Evolutionary conservation across 2,888 invertebrate species (phyloP).

Genomic region (Cryptus viduatorius): DNA sequence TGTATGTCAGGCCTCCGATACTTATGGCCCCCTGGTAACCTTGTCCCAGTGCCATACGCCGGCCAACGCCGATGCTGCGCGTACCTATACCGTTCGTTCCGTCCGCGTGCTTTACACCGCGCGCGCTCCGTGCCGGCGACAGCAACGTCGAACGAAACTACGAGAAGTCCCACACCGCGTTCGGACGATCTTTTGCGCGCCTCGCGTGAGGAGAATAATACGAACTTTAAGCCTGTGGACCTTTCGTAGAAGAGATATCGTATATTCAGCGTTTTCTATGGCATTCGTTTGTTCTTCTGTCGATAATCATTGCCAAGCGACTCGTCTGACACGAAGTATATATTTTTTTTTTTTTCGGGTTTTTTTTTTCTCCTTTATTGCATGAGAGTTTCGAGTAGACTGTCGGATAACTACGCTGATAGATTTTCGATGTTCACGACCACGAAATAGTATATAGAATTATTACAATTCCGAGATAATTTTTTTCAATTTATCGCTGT

Average conservation of each 20-base stretch:
- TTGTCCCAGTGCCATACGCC: slow-evolving; percentile 82
- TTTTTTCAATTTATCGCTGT: too few species aligned
- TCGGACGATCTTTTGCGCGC: not conserved
- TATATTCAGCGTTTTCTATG: too few species aligned
- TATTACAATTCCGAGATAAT: too few species aligned
- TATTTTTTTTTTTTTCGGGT: too few species aligned
- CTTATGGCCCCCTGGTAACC: slow-evolving; percentile 83
- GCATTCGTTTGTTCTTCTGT: too few species aligned
- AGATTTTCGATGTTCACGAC: too few species aligned
- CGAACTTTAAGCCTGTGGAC: not conserved
- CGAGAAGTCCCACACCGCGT: slow-evolving; percentile 1
- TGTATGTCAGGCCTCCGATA: slow-evolving; percentile 80
- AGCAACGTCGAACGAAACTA: slow-evolving; percentile 27
- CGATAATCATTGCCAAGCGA: too few species aligned
- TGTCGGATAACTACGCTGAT: too few species aligned
- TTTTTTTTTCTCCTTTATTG: too few species aligned
- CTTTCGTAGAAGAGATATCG: not conserved
- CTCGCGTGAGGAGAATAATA: slow-evolving; percentile 44
- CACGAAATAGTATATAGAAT: too few species aligned
- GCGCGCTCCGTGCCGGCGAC: not conserved
- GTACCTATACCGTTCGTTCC: not conserved
- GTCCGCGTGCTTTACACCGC: slow-evolving; percentile 35
- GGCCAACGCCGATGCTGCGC: slow-evolving; percentile 53
- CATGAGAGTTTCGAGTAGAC: too few species aligned
- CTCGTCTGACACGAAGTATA: too few species aligned